These are phyloP conservation scores for Formica selysi DNA, from an alignment of 1,140 invertebrate genomes.

Conservation along the genomic window DNA sequence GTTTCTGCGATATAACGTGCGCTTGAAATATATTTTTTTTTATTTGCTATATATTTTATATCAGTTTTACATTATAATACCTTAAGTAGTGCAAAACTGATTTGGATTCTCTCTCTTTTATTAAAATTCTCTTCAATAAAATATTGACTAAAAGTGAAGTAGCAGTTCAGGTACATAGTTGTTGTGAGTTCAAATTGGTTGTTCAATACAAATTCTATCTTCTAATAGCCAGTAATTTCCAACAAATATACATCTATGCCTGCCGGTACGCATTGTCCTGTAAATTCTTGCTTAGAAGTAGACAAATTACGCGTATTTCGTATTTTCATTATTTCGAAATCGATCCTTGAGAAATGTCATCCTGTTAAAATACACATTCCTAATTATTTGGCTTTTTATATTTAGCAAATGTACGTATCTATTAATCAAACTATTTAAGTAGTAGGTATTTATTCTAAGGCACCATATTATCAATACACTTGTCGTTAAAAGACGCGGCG, in stretches of 20 bases:
- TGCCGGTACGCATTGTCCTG: too few relatives aligned
- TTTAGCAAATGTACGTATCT: not conserved
- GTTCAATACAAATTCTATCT: too few relatives aligned
- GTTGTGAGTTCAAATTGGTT: too few relatives aligned
- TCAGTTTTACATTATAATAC: too few relatives aligned
- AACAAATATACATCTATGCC: too few relatives aligned
- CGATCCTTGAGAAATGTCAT: not conserved
- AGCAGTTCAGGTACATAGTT: too few relatives aligned
- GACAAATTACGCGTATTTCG: too few relatives aligned
- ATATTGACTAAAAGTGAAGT: too few relatives aligned
- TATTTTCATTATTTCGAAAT: not conserved
- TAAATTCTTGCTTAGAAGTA: not conserved
- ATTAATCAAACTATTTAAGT: not conserved
- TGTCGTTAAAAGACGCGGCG: not conserved
- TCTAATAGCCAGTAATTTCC: too few relatives aligned
- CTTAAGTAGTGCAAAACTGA: too few relatives aligned
- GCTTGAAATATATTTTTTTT: not conserved
- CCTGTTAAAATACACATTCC: not conserved
- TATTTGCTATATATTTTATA: not conserved
- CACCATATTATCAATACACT: not conserved
- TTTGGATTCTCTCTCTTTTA: too few relatives aligned
- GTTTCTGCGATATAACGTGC: not conserved
- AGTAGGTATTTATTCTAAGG: not conserved
- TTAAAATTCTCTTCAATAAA: too few relatives aligned
- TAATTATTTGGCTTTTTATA: slow-evolving; percentile 7